Conservation (phyloP, 2,888 invertebrate species). For the Reticulitermes lucifugus region DNA sequence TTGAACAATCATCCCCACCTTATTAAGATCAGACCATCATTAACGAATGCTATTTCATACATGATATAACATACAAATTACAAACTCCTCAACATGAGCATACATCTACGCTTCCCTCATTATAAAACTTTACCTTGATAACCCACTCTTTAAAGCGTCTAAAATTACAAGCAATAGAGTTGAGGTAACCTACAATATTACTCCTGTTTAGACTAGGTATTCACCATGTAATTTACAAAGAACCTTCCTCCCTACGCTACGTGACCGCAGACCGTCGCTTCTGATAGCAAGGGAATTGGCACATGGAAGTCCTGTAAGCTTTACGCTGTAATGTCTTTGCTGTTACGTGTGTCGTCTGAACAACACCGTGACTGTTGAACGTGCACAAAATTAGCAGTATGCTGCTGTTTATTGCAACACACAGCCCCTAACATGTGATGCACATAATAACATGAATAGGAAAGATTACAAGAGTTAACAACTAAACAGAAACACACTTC, state of each 20-base stretch:
- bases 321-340: neutral
- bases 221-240: constrained; percentile 10
- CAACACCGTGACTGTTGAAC: neutral
- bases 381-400: neutral
- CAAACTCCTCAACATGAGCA: neutral
- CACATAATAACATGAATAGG: neutral
- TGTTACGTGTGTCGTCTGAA: neutral
- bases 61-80: neutral
- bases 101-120: neutral
- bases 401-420: neutral
- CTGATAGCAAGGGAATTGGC: constrained; percentile 9
- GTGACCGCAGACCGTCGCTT: neutral
- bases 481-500: neutral
- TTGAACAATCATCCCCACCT: neutral
- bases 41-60: neutral
- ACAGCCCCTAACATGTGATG: neutral
- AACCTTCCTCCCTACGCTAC: neutral
- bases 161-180: constrained; percentile 16
- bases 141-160: neutral
- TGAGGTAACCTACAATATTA: constrained; percentile 8
- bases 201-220: constrained; percentile 1
- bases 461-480: neutral
- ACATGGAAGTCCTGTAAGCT: neutral
- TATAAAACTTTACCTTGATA: constrained; percentile 1
- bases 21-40: neutral